Evolutionary conservation across 2,888 invertebrate species (phyloP), one percentile per base, ranked within the genome.

Genomic region (Drosophila putrida): DNA sequence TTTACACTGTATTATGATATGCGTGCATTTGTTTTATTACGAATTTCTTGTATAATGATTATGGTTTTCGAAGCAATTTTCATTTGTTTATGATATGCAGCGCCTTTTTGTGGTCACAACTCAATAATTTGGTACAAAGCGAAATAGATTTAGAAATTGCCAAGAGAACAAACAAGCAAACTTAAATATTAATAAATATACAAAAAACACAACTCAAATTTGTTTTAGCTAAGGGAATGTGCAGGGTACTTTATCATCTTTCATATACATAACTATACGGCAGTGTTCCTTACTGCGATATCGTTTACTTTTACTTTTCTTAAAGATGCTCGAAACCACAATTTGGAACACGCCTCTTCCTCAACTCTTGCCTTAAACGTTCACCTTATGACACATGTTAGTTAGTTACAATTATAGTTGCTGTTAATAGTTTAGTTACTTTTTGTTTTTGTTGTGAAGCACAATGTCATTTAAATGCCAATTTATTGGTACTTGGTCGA

Each of bases 401-500:
- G 51, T 65, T 65, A 64, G 58, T 66, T 75, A 65, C 68, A 77
- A 41, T 61, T 61, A 13, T 59, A 55, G 44, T 57, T 43, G 27
- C 10, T 65, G 65, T 31, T 33, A 27, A 65, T 54, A 28, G 13
- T 53, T 59, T 58, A 33, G 27, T 63, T 51, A 44, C 41, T 49
- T 49, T 20, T 44, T 60, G 50, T 55, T 50, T 46, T 41, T 57
- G 55, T 54, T 71, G 74, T 65, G 83, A 82, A 85, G 81, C 85
- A 82, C 80, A 81, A 82, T 76, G 88, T 84, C 83, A 77, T 69
- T 88, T 86, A 86, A 86, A 86, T 86, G 86, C 86, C 86, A 86
- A 86, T 86, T 80, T 75, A 76, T 86, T 88, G 86, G 86, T 86
- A 86, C 87, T 86, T 85, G 88, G 88, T 84, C 85, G 80, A 60